phyloP scores from a whole-genome alignment of 2,113 vertebrate genomes.

The Sinocyclocheilus anophthalmus region DNA sequence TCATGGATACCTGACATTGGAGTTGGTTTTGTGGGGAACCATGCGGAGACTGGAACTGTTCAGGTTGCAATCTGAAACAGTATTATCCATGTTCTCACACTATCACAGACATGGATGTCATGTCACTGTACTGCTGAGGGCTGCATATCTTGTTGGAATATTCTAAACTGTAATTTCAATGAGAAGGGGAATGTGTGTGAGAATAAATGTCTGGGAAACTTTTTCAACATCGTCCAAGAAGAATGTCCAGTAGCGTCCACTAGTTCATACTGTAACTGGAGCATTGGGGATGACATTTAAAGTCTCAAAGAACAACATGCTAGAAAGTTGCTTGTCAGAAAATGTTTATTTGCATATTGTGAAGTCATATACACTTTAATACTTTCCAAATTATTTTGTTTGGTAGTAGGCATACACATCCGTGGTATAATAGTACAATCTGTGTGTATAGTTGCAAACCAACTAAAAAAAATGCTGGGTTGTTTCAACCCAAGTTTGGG shows the following conservation, averaged over 20 bases:
- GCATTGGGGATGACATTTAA: neutral
- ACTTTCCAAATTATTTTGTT: neutral
- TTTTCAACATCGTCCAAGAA: neutral
- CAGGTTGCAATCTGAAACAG: constrained; percentile 11
- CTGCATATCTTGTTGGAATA: constrained; percentile 1
- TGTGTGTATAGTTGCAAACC: neutral
- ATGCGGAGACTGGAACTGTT: constrained; percentile 17
- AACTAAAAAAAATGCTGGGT: too few relatives aligned
- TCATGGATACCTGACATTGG: constrained; percentile 37
- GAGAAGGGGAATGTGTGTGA: neutral
- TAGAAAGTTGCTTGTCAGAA: neutral
- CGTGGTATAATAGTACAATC: neutral
- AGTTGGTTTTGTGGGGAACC: constrained; percentile 38
- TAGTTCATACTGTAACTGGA: neutral
- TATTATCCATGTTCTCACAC: constrained; percentile 5
- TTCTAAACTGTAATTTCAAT: neutral
- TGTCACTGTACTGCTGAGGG: neutral
- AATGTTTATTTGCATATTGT: constrained; percentile 2
- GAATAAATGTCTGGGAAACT: neutral
- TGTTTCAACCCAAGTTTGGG: too few relatives aligned
- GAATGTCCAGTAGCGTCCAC: neutral
- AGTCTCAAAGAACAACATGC: neutral
- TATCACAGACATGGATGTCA: constrained; percentile 30
- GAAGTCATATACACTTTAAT: neutral
- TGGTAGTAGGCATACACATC: neutral